Evolutionary conservation across 2,888 invertebrate genomes (phyloP), one percentile per base, ranked within the genome.

Genomic region (Mesorhabditis sp.): DNA sequence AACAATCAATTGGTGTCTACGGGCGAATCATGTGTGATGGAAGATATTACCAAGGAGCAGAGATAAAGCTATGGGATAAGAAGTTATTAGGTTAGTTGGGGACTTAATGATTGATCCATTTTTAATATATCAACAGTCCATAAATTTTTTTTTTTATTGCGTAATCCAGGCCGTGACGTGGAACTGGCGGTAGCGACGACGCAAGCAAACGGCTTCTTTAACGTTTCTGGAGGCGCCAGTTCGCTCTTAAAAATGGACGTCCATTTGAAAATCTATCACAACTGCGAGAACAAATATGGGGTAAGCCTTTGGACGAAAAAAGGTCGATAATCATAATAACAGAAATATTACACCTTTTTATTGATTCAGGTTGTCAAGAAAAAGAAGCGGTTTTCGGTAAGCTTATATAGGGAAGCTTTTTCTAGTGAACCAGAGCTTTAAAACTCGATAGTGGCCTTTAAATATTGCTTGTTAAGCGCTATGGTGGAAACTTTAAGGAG

Each of bases 241-340:
- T 50, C 58, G n/a, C 10, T 50, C 58, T 50, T 50, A n/a, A 50
- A 50, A n/a, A 50, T 50, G 58, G 58, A 50, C n/a, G 58, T 50
- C n/a, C 58, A 50, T 50, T 50, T 50, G 7, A 50, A 50, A 50
- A n/a, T 50, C 10, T 50, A 50, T 50, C 58, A 50, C 58, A 50
- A 50, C n/a, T 50, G 58, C 58, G 58, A 50, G 58, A 50, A 50
- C n/a, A 10, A 10, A 50, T 50, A 13, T n/a, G 58, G 58, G n/a
- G 58, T 50, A n/a, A 50, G 58, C n/a, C 2, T 10, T 28, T 28
- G 28, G 28, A 28, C 1, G 2, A 28, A 28, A 28, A 28, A 28
- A 28, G 1, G 28, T 2, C 28, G 28, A 28, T 28, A 28, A 28
- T 28, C 28, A 28, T 28, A 28, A 28, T 28, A 28, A 28, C 28